phyloP scores from a whole-genome alignment of 2,113 vertebrate genomes.

The Indri indri region DNA sequence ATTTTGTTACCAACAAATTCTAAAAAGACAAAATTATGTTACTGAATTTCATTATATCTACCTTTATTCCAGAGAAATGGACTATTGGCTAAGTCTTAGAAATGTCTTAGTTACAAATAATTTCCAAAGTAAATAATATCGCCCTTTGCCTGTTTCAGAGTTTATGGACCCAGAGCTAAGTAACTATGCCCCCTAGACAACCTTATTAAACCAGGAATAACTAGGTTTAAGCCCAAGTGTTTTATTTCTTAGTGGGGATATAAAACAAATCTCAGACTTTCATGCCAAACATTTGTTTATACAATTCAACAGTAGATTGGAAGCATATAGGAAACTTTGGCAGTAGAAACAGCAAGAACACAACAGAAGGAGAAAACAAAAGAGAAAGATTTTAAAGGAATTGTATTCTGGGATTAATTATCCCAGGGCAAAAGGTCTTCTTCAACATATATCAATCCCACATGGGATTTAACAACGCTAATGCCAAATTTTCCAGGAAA shows the following conservation, averaged over 20 bases:
- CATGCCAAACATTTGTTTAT: neutral
- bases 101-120: neutral
- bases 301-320: neutral
- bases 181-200: neutral
- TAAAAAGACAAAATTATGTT: neutral
- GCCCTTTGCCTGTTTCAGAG: neutral
- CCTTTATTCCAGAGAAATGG: neutral
- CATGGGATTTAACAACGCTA: neutral
- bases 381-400: neutral
- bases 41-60: neutral
- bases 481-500: neutral
- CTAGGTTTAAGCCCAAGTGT: neutral
- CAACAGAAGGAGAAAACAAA: neutral
- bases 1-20: neutral
- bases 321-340: neutral
- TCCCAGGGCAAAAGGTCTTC: neutral
- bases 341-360: neutral
- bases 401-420: neutral
- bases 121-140: neutral
- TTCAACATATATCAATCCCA: neutral
- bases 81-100: neutral
- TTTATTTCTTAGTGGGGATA: neutral
- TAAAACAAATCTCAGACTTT: neutral
- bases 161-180: neutral
- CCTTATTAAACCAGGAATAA: constrained; percentile 14